Conservation (phyloP, 2,113 vertebrate species). For the Pavo muticus region DNA sequence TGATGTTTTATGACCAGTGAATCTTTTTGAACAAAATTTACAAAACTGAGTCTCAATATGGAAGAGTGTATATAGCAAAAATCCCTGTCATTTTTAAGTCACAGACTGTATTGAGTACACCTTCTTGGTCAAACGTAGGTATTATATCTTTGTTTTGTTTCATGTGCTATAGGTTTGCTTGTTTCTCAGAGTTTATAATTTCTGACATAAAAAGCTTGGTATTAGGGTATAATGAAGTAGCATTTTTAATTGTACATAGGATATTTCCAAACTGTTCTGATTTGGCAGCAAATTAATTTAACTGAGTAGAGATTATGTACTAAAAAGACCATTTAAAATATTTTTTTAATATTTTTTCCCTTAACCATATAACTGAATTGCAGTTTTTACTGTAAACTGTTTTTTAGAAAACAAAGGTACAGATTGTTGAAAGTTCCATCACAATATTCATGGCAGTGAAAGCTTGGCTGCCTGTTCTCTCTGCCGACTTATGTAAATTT, state of each 20-base stretch:
- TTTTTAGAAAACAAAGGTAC: constrained; percentile 32
- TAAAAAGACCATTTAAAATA: neutral
- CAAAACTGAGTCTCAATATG: neutral
- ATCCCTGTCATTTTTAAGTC: neutral
- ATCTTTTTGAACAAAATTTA: neutral
- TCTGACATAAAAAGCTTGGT: neutral
- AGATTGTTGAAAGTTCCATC: constrained; percentile 26
- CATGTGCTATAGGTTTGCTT: neutral
- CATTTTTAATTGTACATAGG: neutral
- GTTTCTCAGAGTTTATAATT: neutral
- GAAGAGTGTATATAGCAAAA: neutral
- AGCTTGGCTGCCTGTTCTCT: constrained; percentile 39
- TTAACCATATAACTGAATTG: neutral
- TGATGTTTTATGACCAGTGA: neutral
- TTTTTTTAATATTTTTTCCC: neutral
- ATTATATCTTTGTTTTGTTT: neutral
- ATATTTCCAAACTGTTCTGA: neutral
- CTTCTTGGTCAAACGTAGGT: neutral
- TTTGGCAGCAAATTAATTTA: neutral
- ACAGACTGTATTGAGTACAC: neutral
- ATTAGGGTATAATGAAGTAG: neutral
- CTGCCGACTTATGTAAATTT: constrained; percentile 66
- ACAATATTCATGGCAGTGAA: constrained; percentile 11
- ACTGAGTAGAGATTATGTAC: neutral
- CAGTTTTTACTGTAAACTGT: neutral